Conservation (phyloP, 2,113 vertebrate species). For the Reinhardtius hippoglossoides region DNA sequence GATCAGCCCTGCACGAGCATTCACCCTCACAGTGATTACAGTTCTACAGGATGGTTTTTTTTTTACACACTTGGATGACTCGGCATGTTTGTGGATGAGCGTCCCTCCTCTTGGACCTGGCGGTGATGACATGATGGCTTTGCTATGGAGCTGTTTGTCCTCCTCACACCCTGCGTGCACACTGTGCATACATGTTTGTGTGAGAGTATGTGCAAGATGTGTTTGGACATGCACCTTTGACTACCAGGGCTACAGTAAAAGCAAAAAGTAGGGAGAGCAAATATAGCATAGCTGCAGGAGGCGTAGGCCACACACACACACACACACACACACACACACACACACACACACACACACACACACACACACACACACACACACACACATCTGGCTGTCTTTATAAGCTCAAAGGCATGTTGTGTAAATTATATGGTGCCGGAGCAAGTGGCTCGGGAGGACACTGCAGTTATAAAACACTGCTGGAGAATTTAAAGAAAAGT, state of each 20-base stretch:
- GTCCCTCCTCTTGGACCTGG: not conserved
- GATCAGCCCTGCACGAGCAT: not conserved
- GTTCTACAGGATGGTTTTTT: no score
- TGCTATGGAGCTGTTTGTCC: conserved; percentile 32
- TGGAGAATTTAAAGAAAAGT: conserved; percentile 65
- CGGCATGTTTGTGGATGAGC: not conserved
- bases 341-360: conserved; percentile 57
- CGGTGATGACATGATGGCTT: conserved; percentile 37
- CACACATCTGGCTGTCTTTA: conserved; percentile 81
- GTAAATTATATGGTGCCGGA: conserved; percentile 79
- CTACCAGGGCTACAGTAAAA: conserved; percentile 51
- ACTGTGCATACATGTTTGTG: conserved; percentile 47
- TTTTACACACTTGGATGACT: not conserved
- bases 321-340: conserved; percentile 37
- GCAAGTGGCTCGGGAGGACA: conserved; percentile 68
- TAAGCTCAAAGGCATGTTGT: conserved; percentile 78
- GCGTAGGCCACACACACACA: conserved; percentile 56
- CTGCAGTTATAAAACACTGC: conserved; percentile 58
- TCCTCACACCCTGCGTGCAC: conserved; percentile 32
- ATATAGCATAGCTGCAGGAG: conserved; percentile 75
- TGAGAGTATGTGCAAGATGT: conserved; percentile 58
- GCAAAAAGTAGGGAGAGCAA: conserved; percentile 50
- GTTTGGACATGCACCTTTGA: conserved; percentile 70
- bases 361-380: conserved; percentile 59
- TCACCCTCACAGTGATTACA: not conserved